A percentile compares a stretch with the other conserved stretches of the same genome.
Evolutionary conservation across 2,888 invertebrate genomes (phyloP).

Genomic region (Taenaris catops): DNA sequence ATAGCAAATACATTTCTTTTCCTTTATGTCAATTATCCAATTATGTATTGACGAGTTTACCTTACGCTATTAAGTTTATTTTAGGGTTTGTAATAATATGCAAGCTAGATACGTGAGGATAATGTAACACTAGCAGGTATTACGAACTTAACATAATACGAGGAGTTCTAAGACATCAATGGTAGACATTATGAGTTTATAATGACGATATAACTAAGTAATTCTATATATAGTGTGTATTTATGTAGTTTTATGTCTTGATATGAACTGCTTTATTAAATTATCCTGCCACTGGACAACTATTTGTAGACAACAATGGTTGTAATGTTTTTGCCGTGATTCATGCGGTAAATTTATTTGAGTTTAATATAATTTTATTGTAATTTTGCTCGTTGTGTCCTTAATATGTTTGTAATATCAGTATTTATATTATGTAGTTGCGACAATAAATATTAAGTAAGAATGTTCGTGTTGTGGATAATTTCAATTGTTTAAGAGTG

Average conservation of each 20-base stretch:
- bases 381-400: slow-evolving; percentile 24
- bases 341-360: slow-evolving; percentile 27
- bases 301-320: slow-evolving; percentile 29
- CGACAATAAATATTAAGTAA: too few species aligned
- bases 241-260: slow-evolving; percentile 8
- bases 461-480: not conserved
- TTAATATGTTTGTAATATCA: slow-evolving; percentile 18
- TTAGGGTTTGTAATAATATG: too few species aligned
- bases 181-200: not conserved
- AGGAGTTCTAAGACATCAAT: not conserved
- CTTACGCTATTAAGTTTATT: too few species aligned
- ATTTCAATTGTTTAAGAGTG: slow-evolving; percentile 6
- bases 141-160: not conserved
- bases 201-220: slow-evolving; percentile 1
- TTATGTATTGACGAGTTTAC: too few species aligned
- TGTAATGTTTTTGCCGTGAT: slow-evolving; percentile 27
- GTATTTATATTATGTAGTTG: slow-evolving; percentile 3
- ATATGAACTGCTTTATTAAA: slow-evolving; percentile 26
- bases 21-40: too few species aligned
- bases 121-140: too few species aligned
- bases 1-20: too few species aligned
- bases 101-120: too few species aligned
- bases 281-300: slow-evolving; percentile 28
- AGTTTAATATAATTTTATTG: slow-evolving; percentile 22
- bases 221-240: slow-evolving; percentile 1